Percentiles rank a stretch among this genome's conserved stretches.
Conservation (phyloP, 2,888 invertebrate species). For the Tuta absoluta region DNA sequence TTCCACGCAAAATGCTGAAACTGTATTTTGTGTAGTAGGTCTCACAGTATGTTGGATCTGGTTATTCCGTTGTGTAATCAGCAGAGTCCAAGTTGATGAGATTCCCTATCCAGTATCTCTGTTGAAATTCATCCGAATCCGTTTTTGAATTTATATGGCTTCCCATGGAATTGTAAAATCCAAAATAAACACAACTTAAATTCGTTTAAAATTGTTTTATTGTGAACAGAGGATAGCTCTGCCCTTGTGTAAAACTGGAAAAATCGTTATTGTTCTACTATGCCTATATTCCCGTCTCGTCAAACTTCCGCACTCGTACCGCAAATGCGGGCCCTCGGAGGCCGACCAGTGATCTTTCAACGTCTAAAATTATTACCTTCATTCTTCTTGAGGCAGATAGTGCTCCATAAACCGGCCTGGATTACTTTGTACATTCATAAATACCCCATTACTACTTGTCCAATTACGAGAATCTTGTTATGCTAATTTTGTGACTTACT, state of each 20-base stretch:
- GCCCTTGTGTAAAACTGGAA: not conserved
- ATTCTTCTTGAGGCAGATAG: constrained; percentile 44
- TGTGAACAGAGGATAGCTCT: too few species aligned
- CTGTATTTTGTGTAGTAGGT: too few species aligned
- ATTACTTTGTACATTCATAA: constrained; percentile 15
- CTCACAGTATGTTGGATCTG: too few species aligned
- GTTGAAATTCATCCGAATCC: too few species aligned
- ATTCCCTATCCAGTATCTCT: too few species aligned
- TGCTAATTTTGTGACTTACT: constrained; percentile 33
- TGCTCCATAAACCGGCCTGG: constrained; percentile 32
- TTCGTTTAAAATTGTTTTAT: too few species aligned
- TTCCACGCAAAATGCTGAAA: too few species aligned
- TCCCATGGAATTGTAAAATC: too few species aligned
- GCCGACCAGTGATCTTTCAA: constrained; percentile 69
- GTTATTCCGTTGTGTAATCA: too few species aligned
- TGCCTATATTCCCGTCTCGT: constrained; percentile 13
- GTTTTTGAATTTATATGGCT: too few species aligned
- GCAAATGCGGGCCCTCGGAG: constrained; percentile 51
- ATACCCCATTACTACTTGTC: constrained; percentile 22
- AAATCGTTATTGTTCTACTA: not conserved
- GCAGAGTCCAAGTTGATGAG: too few species aligned
- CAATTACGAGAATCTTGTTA: constrained; percentile 33
- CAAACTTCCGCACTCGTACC: constrained; percentile 56
- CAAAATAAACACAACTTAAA: too few species aligned
- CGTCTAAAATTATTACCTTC: constrained; percentile 43